These are phyloP conservation scores for Streblospio benedicti DNA, from an alignment of 1,140 invertebrate species.

Conservation along the genomic window DNA sequence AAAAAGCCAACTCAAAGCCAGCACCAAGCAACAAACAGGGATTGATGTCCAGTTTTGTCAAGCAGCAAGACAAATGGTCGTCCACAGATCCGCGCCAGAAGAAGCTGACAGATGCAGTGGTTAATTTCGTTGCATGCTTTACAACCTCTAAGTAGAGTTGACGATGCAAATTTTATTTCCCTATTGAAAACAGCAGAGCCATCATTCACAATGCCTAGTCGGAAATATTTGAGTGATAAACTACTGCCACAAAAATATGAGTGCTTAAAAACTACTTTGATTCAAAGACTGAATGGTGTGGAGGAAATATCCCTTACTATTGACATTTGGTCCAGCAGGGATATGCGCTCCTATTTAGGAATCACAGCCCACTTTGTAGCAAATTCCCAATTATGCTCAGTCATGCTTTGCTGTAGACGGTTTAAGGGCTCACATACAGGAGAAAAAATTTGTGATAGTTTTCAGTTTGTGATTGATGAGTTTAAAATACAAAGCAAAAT, in stretches of 20 bases:
- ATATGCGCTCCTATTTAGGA: not conserved
- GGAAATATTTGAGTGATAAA: conserved; percentile 5
- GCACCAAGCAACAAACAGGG: too few species aligned
- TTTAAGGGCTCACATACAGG: conserved; percentile 2
- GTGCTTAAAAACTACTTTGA: not conserved
- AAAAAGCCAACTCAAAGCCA: too few species aligned
- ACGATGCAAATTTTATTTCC: not conserved
- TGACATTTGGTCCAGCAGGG: not conserved
- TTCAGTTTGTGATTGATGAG: not conserved
- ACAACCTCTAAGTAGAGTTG: too few species aligned
- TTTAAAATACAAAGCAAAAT: not conserved
- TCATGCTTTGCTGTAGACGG: not conserved
- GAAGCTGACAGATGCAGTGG: not conserved
- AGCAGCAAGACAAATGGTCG: too few species aligned
- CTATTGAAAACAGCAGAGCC: too few species aligned
- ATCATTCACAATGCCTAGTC: conserved; percentile 1
- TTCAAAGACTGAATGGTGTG: not conserved
- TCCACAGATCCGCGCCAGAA: not conserved
- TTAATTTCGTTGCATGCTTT: conserved; percentile 10
- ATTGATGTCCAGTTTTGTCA: too few species aligned
- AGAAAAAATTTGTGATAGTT: not conserved
- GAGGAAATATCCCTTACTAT: not conserved
- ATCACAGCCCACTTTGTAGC: not conserved
- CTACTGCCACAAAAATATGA: conserved; percentile 6
- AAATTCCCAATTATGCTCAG: not conserved